Base-by-base conservation (phyloP, 2,113 vertebrate species). In the Athene noctua region DNA sequence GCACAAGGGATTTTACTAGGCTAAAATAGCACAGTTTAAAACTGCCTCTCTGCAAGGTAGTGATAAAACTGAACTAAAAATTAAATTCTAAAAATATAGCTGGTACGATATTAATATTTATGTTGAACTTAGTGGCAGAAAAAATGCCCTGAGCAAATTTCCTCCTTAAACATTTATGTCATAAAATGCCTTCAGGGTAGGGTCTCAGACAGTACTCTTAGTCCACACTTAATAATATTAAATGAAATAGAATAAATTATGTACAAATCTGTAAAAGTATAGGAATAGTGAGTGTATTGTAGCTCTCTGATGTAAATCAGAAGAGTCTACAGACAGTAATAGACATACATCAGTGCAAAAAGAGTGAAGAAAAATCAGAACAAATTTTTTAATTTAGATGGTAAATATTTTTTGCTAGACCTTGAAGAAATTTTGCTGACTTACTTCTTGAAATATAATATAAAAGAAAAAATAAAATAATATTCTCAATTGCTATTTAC, bases 91-190 rank as follows among this genome's bases (percentile, higher is more conserved):
- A 95, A 96, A 96, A 90, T 93, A 95, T 30, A 92, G n/a, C 72
- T 58, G 72, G 80, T 75, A 82, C 3, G 13, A 40, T 95, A 96
- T 97, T 97, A 97, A 97, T 97, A 97, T 97, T 97, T 96, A 97
- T 96, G 67, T 51, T 93, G 73, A 94, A 94, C 52, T 77, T 94
- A 91, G 47, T 74, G 74, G 63, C 36, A 92, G 72, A 95, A 94
- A 95, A 74, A 95, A 86, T 92, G 86, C 91, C 83, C 49, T 75
- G 36, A 96, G 93, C 89, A 92, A 92, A 92, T 91, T 92, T 94
- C 47, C 62, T 94, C 71, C 82, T 96, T 90, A 94, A 79, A 93
- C 77, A 88, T 93, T 92, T 80, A 90, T 96, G 81, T 74, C 83
- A 63, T 92, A 92, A 96, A 95, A 95, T 94, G 75, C 87, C 90